These are phyloP conservation scores for Gallinago solitaria DNA, from an alignment of 2,797 vertebrate species.

Conservation along the genomic window DNA sequence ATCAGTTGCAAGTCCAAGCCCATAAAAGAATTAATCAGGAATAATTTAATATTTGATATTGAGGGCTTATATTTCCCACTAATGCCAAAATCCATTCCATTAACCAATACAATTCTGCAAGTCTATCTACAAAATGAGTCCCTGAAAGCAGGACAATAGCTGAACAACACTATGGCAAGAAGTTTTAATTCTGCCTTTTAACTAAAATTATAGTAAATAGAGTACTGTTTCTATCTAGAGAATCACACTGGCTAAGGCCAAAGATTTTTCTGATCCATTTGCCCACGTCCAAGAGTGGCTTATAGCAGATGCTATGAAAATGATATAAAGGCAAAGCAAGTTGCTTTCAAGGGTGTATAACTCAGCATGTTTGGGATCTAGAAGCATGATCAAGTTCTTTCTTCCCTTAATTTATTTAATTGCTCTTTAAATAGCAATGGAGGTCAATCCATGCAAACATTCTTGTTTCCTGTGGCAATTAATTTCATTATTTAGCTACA, in stretches of 20 bases:
- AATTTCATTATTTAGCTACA: not conserved
- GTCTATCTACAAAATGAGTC: slow-evolving; percentile 11
- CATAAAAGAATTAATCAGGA: slow-evolving; percentile 74
- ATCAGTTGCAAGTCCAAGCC: slow-evolving; percentile 54
- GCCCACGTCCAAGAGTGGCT: not conserved
- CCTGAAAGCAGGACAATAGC: not conserved
- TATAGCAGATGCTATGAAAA: not conserved
- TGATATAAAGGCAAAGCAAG: not conserved
- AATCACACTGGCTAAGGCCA: not conserved
- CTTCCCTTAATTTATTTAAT: not conserved
- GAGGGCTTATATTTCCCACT: slow-evolving; percentile 58
- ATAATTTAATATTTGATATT: slow-evolving; percentile 73
- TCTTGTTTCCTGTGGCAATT: not conserved
- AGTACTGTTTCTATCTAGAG: not conserved
- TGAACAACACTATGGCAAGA: not conserved
- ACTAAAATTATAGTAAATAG: not conserved
- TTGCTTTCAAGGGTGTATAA: not conserved
- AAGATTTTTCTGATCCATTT: not conserved
- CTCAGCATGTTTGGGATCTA: not conserved
- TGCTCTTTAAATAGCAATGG: not conserved
- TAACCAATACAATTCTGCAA: slow-evolving; percentile 58
- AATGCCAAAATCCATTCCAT: slow-evolving; percentile 66
- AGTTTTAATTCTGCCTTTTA: not conserved
- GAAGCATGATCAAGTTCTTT: not conserved
- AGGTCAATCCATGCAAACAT: not conserved